These are phyloP conservation scores for Rhea pennata DNA, from an alignment of 2,113 vertebrate species.

Conservation along the genomic window DNA sequence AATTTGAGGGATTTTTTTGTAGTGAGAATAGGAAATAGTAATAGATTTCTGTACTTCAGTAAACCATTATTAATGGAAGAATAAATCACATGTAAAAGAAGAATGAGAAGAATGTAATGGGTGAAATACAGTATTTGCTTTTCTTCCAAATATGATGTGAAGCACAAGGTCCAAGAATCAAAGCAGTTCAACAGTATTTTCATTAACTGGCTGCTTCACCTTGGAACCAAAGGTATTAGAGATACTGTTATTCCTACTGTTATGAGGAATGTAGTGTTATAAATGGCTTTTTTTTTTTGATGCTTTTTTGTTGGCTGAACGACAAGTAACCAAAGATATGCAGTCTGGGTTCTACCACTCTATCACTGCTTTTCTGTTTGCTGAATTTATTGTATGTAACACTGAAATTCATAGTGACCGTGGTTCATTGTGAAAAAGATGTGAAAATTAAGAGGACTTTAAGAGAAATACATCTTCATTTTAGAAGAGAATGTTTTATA, in stretches of 20 bases:
- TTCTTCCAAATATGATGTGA: background rate
- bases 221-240: background rate
- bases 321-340: background rate
- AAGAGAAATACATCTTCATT: background rate
- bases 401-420: background rate
- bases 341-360: background rate
- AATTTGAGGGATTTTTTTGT: background rate
- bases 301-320: background rate
- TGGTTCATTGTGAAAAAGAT: background rate
- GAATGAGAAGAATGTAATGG: accelerated
- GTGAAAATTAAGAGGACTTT: background rate
- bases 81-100: background rate
- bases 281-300: background rate
- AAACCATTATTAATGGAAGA: background rate
- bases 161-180: background rate
- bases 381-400: background rate
- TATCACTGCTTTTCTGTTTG: background rate
- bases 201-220: background rate
- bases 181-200: background rate
- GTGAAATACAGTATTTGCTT: background rate
- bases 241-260: background rate
- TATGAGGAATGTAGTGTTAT: background rate
- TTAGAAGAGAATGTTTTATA: background rate
- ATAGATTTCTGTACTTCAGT: background rate
- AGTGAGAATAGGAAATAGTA: background rate